Base-by-base conservation (phyloP, 1,140 invertebrate species). In the Caenorhabditis remanei region DNA sequence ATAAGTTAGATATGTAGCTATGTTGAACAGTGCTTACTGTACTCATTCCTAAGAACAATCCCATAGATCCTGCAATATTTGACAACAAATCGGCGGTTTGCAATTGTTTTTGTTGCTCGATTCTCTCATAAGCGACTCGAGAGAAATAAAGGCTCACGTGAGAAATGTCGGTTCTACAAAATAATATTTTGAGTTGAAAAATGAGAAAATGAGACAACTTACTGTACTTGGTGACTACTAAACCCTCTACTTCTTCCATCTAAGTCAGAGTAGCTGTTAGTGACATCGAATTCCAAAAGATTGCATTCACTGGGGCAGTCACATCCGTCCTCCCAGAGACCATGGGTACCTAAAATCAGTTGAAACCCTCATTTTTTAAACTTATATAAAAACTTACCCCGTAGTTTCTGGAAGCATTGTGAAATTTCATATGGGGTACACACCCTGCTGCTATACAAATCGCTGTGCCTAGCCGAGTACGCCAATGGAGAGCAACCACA, bases 41-140 rank as follows among this genome's bases (percentile, higher is more conserved):
- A 85, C 88, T 88, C 88, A 88, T 88, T 84, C 88, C 88, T 43
- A 88, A 43, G 46, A 88, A 88, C 16, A 88, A 71, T 32, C 88
- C 88, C 88, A 88, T 88, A 43, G 75, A 84, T 6, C 88, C 88
- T 0, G 88, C 88, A 41, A 88, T 88, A 43, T 88, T 88, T 4
- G 83, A 85, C 24, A 88, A 46, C 14, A 88, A 67, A 41, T 88
- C 88, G 32, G 88, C 88, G 2, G 86, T 88, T 63, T 88, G 88
- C 4, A 88, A 75, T 58, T 88, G 88, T 84, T 88, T 88, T 85
- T 87, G 85, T 46, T 88, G 88, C 41, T 87, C 86, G 32, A 88
- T 63, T 46, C 79, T 24, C 40, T 88, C 88, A 67, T 88, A 87
- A 14, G 88, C 56, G 16, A 88, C 83, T 0, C 46, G 63, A 9